These are phyloP conservation scores for Trilocha varians DNA, from an alignment of 2,888 invertebrate genomes.

Conservation along the genomic window DNA sequence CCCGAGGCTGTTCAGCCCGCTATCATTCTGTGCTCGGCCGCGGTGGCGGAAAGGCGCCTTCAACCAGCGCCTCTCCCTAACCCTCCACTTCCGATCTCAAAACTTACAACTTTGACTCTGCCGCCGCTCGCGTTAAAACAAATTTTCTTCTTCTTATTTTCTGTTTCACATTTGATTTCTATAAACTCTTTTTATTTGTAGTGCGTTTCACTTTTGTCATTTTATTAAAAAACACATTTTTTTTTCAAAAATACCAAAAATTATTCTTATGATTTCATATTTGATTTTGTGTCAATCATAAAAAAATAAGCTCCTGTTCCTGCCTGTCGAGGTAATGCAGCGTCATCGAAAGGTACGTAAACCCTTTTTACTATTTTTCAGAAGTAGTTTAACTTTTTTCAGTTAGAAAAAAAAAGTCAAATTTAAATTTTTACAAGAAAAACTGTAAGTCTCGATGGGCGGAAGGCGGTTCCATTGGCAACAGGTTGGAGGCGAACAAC, in stretches of 20 bases:
- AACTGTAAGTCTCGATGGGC: constrained; percentile 48
- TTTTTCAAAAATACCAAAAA: constrained; percentile 13
- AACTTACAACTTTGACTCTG: constrained; percentile 34
- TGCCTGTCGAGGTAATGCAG: not conserved
- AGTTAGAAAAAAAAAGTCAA: constrained; percentile 13
- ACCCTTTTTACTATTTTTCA: constrained; percentile 5
- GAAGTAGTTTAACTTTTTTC: constrained; percentile 10
- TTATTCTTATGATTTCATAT: constrained; percentile 4
- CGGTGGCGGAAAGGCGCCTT: constrained; percentile 56
- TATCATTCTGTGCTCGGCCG: constrained; percentile 64
- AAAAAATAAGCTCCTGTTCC: constrained; percentile 7
- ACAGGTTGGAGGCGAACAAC: constrained; percentile 53
- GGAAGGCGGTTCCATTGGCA: constrained; percentile 70
- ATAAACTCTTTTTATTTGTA: constrained; percentile 35
- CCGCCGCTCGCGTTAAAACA: constrained; percentile 54
- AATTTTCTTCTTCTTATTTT: constrained; percentile 46
- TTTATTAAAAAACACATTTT: constrained; percentile 16
- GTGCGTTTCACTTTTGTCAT: constrained; percentile 41
- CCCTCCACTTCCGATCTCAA: constrained; percentile 29
- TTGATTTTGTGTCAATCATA: constrained; percentile 15
- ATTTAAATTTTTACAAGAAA: constrained; percentile 15
- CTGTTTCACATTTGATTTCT: constrained; percentile 30
- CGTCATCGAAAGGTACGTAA: constrained; percentile 13
- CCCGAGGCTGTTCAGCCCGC: constrained; percentile 56
- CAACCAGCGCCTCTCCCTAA: constrained; percentile 31